A percentile compares a stretch with the other conserved stretches of the same genome.
Conservation (phyloP, 2,888 invertebrate genomes). For the Xestoiulus laeticollis region DNA sequence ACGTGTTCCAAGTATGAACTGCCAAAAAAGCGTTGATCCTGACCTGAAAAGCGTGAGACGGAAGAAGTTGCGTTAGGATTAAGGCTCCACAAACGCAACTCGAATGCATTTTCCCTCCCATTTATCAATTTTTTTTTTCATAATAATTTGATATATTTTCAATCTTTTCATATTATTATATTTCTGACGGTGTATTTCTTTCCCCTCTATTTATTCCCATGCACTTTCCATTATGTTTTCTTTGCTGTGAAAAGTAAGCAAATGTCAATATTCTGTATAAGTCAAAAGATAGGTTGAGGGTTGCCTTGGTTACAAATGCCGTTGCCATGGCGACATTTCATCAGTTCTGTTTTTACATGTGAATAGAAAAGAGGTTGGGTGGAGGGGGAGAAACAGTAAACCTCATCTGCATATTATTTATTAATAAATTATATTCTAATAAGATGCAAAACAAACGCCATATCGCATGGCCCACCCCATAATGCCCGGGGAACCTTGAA, state of each 20-base stretch:
- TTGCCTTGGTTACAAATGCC: slow-evolving; percentile 38
- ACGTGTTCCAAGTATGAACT: neutral
- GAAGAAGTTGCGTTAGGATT: neutral
- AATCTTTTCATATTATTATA: neutral
- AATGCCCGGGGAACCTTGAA: neutral
- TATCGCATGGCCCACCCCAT: slow-evolving; percentile 8
- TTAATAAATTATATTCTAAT: slow-evolving; percentile 45
- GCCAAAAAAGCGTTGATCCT: neutral
- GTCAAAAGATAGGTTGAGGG: neutral
- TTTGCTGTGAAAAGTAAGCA: slow-evolving; percentile 25
- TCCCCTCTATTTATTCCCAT: neutral
- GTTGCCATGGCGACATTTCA: slow-evolving; percentile 36
- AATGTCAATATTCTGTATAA: slow-evolving; percentile 30
- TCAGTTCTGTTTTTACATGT: slow-evolving; percentile 43
- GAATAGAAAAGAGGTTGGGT: slow-evolving; percentile 23
- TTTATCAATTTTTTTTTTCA: neutral
- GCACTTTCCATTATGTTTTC: slow-evolving; percentile 16
- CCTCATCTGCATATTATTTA: slow-evolving; percentile 43
- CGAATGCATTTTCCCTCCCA: neutral
- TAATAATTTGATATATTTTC: neutral
- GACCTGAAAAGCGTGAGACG: neutral
- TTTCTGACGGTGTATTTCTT: neutral
- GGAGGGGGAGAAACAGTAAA: slow-evolving; percentile 24
- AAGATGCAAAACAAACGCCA: slow-evolving; percentile 38
- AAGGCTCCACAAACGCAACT: neutral